These are phyloP conservation scores for Eleutherodactylus coqui DNA, from an alignment of 2,797 vertebrate genomes.

Conservation along the genomic window DNA sequence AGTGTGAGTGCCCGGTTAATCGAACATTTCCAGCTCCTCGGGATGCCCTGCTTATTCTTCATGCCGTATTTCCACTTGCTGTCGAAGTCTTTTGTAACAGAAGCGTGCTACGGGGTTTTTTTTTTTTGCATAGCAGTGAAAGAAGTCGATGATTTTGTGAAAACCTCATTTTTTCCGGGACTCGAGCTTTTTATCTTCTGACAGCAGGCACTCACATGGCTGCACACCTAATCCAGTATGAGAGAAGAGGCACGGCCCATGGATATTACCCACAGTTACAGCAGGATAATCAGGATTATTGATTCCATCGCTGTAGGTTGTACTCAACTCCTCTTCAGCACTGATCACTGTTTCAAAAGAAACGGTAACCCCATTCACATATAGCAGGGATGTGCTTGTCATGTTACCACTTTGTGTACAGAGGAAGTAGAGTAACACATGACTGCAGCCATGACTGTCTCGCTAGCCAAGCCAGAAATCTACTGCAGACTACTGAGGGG, in stretches of 20 bases:
- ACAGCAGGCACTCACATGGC: constrained; percentile 64
- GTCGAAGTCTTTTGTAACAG: constrained; percentile 69
- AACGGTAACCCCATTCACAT: not conserved
- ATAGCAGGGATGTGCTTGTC: not conserved
- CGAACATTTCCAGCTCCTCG: constrained; percentile 46
- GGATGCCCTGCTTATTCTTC: constrained; percentile 74
- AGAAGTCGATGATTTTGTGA: constrained; percentile 65
- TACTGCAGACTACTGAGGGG: too few relatives aligned
- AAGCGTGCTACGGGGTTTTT: constrained; percentile 54
- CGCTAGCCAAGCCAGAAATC: too few relatives aligned
- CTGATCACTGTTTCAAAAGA: constrained; percentile 29
- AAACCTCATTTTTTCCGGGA: constrained; percentile 65
- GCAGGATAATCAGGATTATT: constrained; percentile 62
- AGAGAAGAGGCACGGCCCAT: constrained; percentile 43
- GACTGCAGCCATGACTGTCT: too few relatives aligned
- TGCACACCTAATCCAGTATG: constrained; percentile 62
- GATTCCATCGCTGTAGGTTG: constrained; percentile 63
- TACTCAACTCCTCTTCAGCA: constrained; percentile 50
- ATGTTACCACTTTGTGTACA: not conserved
- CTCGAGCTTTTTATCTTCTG: constrained; percentile 67
- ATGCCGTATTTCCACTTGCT: constrained; percentile 72
- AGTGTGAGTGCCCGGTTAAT: constrained; percentile 53
- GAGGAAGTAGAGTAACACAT: too few relatives aligned
- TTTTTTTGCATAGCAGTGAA: constrained; percentile 60
- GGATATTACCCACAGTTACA: constrained; percentile 58